A percentile compares a stretch with the other conserved stretches of the same genome.
Conservation (phyloP, 2,113 vertebrate species). For the Strix aluco region DNA sequence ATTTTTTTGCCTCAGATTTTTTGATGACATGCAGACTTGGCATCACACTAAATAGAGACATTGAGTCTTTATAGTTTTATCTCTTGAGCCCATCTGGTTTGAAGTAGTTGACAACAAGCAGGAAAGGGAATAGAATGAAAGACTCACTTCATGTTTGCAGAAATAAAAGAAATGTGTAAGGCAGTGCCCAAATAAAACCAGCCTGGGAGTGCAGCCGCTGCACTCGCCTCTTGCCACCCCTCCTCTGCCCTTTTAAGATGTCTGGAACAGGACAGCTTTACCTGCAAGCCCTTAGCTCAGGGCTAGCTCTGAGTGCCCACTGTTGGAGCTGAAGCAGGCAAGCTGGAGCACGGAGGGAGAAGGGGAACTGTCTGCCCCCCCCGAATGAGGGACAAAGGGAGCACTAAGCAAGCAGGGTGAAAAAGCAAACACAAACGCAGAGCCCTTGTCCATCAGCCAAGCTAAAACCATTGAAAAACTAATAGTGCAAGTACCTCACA, state of each 20-base stretch:
- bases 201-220: neutral
- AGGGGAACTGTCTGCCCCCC: neutral
- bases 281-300: neutral
- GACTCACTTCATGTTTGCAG: conserved; percentile 56
- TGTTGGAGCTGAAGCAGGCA: too few relatives aligned
- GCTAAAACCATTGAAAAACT: neutral
- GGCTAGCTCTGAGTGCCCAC: neutral
- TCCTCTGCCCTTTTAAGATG: neutral
- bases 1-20: neutral
- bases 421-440: neutral
- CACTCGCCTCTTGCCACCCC: neutral
- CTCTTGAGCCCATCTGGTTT: conserved; percentile 78
- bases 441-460: neutral
- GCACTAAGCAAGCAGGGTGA: neutral
- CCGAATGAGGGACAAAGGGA: neutral
- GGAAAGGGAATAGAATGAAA: conserved; percentile 80
- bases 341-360: accelerated
- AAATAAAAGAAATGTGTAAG: conserved; percentile 73
- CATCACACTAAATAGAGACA: conserved; percentile 69
- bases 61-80: conserved; percentile 71
- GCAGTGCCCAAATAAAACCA: conserved; percentile 55
- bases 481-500: neutral
- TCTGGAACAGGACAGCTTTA: neutral
- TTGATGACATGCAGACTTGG: conserved; percentile 62
- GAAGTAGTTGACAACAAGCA: conserved; percentile 78